Evolutionary conservation across 2,797 vertebrate genomes (phyloP), one percentile per base, ranked within the genome.

Genomic region (Microctenopoma lineatum): DNA sequence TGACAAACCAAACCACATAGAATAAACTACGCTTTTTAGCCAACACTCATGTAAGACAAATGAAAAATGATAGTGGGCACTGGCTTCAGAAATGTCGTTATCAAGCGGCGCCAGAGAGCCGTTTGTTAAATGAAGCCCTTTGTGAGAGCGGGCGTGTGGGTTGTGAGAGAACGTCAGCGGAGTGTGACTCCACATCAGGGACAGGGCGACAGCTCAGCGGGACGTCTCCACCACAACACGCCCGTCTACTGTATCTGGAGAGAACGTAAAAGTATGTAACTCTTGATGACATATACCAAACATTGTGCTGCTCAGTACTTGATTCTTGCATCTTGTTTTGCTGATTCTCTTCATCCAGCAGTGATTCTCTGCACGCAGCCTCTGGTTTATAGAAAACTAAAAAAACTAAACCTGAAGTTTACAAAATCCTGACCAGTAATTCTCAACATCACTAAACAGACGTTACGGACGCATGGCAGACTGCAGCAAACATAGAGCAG

Each of bases 91-190:
- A 11, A 5, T 15, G 9, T 32, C 12, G 32, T 13, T 3, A 27
- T 14, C 36, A 41, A 26, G 38, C 5, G 39, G 2, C 10, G 61
- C 45, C 26, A 11, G 41, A 13, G 7, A 42, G 39, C 32, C 7
- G 39, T 39, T 45, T 34, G 29, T 70, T 70, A 44, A 83, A 77
- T 63, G 74, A 69, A 39, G 11, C 38, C 74, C 81, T 84, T 70
- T 87, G 79, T 87, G 12, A 1, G 51, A 68, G 54, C 29, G 2
- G 62, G 8, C 45, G 12, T 29, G 80, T 77, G 70, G 70, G 80
- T 14, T 72, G 61, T 72, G 54, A 34, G 18, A 3, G 14, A 46
- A 55, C 9, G 13, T 77, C 70, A 66, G 75, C 70, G 58, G 65
- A 65, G 53, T 60, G 3, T 10, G 73, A 67, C 15, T 69, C 51